Conservation (phyloP, 2,113 vertebrate species). For the Suncus etruscus region DNA sequence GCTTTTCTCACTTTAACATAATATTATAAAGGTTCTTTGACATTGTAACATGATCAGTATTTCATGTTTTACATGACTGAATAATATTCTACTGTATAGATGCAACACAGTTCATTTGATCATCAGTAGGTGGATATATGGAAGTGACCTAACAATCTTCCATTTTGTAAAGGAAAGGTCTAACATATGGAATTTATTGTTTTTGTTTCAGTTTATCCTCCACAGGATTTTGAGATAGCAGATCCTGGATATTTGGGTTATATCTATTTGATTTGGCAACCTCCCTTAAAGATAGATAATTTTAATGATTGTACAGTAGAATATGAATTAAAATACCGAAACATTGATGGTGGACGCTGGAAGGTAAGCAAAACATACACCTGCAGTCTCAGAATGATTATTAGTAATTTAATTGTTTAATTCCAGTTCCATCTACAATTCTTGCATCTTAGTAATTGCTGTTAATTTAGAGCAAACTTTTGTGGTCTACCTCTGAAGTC, state of each 20-base stretch:
- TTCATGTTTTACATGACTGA: conserved; percentile 29
- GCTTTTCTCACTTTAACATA: conserved; percentile 38
- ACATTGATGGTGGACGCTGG: conserved; percentile 86
- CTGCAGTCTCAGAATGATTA: background rate
- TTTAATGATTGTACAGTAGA: conserved; percentile 82
- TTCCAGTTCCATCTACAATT: conserved; percentile 5
- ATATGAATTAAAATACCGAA: conserved; percentile 90
- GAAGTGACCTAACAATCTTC: conserved; percentile 17
- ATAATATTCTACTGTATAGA: conserved; percentile 3
- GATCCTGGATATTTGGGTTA: conserved; percentile 92
- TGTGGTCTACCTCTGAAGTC: background rate
- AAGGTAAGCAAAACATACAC: conserved; percentile 85
- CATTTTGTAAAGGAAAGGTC: background rate
- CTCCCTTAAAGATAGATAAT: conserved; percentile 78
- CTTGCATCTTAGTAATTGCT: background rate
- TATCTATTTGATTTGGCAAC: conserved; percentile 90
- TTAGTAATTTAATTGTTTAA: conserved; percentile 48
- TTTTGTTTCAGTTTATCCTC: conserved; percentile 89
- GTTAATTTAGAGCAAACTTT: background rate
- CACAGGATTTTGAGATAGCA: conserved; percentile 87
- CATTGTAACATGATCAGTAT: background rate
- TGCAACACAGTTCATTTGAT: background rate
- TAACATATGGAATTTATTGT: conserved; percentile 44
- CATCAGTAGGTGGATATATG: background rate
- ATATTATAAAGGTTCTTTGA: conserved; percentile 33